Evolutionary conservation across 30 jellyfish, hydroid and myxozoan species (phyloP).

Genomic region (Phacellophora camtschatica): DNA sequence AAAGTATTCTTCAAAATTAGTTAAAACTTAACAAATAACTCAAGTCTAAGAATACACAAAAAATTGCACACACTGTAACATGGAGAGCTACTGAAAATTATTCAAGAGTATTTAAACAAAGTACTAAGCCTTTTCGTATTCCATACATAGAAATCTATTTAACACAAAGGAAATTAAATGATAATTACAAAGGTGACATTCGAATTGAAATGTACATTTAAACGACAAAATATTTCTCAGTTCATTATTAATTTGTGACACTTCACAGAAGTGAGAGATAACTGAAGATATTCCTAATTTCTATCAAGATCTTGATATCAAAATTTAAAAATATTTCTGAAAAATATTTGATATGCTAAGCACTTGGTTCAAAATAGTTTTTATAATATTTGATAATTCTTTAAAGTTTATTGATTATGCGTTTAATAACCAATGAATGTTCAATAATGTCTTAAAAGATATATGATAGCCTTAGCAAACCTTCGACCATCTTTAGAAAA

Average conservation of each 20-base stretch:
- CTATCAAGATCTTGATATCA: not conserved
- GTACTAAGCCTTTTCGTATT: constrained; percentile 66
- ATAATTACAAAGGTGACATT: not conserved
- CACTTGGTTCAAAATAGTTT: too few species aligned
- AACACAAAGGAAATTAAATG: not conserved
- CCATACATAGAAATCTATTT: constrained; percentile 20
- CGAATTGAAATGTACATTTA: not conserved
- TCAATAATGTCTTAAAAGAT: not conserved
- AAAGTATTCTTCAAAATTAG: constrained; percentile 31
- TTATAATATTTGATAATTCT: too few species aligned
- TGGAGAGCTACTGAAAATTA: constrained; percentile 46
- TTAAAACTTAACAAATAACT: constrained; percentile 38
- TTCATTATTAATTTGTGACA: not conserved
- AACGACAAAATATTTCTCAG: not conserved
- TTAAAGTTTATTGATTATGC: too few species aligned
- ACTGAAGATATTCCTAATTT: not conserved
- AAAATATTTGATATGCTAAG: too few species aligned
- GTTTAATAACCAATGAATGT: not conserved
- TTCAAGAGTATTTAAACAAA: constrained; percentile 31
- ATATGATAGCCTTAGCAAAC: too few species aligned
- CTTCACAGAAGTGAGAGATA: constrained; percentile 24
- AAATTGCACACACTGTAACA: constrained; percentile 63
- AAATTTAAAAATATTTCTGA: too few species aligned
- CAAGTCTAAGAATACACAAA: constrained; percentile 53
- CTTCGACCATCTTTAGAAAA: too few species aligned